Evolutionary conservation across 2,113 vertebrate species (phyloP), one percentile per base, ranked within the genome.

Genomic region (Daboia siamensis): DNA sequence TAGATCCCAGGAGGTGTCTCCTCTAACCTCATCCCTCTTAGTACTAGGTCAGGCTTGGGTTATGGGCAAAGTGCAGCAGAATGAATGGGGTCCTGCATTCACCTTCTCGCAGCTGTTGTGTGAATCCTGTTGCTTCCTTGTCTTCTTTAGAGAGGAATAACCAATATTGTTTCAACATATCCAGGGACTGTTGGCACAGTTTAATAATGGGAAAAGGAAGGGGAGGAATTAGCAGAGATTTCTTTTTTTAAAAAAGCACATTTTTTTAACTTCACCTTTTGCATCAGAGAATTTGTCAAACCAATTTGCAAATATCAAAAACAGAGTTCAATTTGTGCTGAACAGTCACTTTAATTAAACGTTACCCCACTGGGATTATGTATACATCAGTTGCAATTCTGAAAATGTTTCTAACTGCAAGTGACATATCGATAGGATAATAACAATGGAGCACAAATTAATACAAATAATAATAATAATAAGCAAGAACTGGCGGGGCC

Each of bases 21-120:
- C 89, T 46, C 95, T 92, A 20, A 48, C 95, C 91, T 94, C 3
- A 59, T 17, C 2, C 39, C 59, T 84, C 88, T 80, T 87, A 0
- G 0, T 39, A 0, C 17, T 23, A 86, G 86, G 89, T 80, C 91
- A 91, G 95, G 86, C 93, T 86, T 0, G 57, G 93, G 91, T 91
- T 94, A 94, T 0, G 20, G 56, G 87, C 93, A 3, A 91, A 90
- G 93, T 0, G 39, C 91, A 26, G 92, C 80, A 64, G 55, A 4
- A 80, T 90, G 88, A 84, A 86, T 86, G 44, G 74, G 39, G 74
- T 86, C n/a, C 56, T 10, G 48, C 46, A 57, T 46, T n/a, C 69
- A 89, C 87, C 87, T 89, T 46, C 48, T 55, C 64, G n/a, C 55
- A 88, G 90, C 90, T 93, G 56, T 24, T 59, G 86, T 61, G 20